phyloP scores from a whole-genome alignment of 2,888 invertebrate genomes.

The Andricus quercusramuli region DNA sequence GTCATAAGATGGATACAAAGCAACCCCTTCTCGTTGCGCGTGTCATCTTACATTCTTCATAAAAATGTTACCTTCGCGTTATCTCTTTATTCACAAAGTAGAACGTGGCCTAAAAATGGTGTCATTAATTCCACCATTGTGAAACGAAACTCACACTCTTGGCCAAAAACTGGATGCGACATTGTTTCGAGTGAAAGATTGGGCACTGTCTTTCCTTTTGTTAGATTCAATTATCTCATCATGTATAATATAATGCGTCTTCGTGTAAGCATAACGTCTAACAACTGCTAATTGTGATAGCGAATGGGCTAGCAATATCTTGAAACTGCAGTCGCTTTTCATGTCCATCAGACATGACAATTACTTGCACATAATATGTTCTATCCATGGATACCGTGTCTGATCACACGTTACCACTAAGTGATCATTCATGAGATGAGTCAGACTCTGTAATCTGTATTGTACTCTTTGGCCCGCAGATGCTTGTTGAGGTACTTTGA shows the following conservation, averaged over 20 bases:
- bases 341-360: conserved; percentile 17
- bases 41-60: not conserved
- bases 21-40: not conserved
- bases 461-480: not conserved
- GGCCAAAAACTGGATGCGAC: not conserved
- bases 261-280: not conserved
- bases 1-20: not conserved
- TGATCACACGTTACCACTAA: conserved; percentile 13
- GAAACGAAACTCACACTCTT: not conserved
- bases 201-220: not conserved
- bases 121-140: not conserved
- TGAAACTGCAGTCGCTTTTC: conserved; percentile 2
- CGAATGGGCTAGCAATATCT: not conserved
- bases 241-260: not conserved
- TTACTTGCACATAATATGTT: conserved; percentile 24
- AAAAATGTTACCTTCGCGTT: not conserved
- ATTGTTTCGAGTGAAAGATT: not conserved
- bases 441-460: conserved; percentile 3
- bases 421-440: conserved; percentile 3
- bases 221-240: not conserved
- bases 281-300: not conserved
- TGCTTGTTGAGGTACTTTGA: too few relatives aligned
- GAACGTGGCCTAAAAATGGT: not conserved
- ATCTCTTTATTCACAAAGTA: not conserved
- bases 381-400: not conserved